phyloP scores from a whole-genome alignment of 2,113 vertebrate genomes.

The Morone saxatilis region DNA sequence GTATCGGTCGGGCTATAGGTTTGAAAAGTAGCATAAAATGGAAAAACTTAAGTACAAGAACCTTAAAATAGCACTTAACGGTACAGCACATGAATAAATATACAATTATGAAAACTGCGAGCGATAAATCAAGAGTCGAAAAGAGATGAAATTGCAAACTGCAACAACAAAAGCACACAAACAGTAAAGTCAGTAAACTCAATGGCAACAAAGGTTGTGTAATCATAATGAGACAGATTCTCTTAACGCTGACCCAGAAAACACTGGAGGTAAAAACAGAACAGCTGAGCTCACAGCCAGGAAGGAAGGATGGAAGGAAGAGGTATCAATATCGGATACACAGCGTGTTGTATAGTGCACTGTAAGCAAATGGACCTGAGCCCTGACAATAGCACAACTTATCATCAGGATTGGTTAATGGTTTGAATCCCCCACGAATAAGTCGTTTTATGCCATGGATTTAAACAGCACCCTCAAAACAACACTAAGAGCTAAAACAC shows the following conservation, averaged over 20 bases:
- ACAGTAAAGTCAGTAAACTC: background rate
- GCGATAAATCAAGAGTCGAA: background rate
- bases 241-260: conserved; percentile 1
- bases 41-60: background rate
- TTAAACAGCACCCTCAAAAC: conserved; percentile 60
- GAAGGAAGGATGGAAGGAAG: conserved; percentile 3
- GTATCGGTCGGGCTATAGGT: background rate
- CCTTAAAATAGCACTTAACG: background rate
- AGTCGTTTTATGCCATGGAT: conserved; percentile 55
- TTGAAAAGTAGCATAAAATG: background rate
- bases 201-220: background rate
- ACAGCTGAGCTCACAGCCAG: conserved; percentile 19
- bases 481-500: conserved; percentile 69
- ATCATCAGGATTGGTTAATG: conserved; percentile 54
- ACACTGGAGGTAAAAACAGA: background rate
- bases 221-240: background rate
- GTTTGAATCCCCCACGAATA: conserved; percentile 56
- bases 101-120: background rate
- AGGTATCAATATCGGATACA: conserved; percentile 27
- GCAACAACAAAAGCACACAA: background rate
- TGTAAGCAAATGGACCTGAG: conserved; percentile 33
- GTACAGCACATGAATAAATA: background rate
- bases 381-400: conserved; percentile 31
- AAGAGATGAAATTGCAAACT: background rate
- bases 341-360: conserved; percentile 10